Percentiles rank a stretch among this genome's conserved stretches.
These are phyloP conservation scores for Caenorhabditis japonica DNA, from an alignment of 2,888 invertebrate species.

Conservation along the genomic window DNA sequence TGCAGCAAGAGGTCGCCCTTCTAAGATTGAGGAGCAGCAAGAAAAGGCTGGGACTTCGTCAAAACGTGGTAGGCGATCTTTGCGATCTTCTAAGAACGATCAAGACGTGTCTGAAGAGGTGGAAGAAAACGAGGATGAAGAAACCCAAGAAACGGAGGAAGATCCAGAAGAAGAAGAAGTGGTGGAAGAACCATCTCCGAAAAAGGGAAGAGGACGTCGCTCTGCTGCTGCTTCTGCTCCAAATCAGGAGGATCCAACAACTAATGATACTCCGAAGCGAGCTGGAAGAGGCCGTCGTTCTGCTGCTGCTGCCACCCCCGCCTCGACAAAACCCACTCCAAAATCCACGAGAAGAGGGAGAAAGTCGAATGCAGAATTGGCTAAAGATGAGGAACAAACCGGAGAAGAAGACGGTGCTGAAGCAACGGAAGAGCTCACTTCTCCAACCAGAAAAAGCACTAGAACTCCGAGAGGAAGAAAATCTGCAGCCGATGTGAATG, in stretches of 20 bases:
- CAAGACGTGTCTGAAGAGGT: slow-evolving; percentile 1
- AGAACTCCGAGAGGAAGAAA: slow-evolving; percentile 26
- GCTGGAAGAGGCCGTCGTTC: slow-evolving; percentile 2
- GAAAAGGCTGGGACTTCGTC: too few species aligned
- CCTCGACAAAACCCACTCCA: slow-evolving; percentile 10
- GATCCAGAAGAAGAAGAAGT: slow-evolving; percentile 12
- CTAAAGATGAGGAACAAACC: slow-evolving; percentile 16
- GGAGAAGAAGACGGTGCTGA: slow-evolving; percentile 15
- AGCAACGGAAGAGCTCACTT: slow-evolving; percentile 1
- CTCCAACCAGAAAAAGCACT: slow-evolving; percentile 1
- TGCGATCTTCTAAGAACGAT: slow-evolving; percentile 1
- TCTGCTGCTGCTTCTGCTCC: slow-evolving; percentile 8
- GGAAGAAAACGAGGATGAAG: not conserved
- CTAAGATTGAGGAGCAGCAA: not conserved
- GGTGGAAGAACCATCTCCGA: slow-evolving; percentile 10
- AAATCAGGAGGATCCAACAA: slow-evolving; percentile 2
- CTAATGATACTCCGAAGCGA: not conserved
- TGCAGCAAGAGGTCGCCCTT: too few species aligned
- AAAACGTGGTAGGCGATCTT: too few species aligned
- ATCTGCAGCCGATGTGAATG: slow-evolving; percentile 1
- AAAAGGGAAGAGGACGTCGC: slow-evolving; percentile 14
- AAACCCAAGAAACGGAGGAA: slow-evolving; percentile 4
- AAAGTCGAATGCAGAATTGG: slow-evolving; percentile 14
- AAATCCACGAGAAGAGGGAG: slow-evolving; percentile 16
- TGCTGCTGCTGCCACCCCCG: too few species aligned